Evolutionary conservation across 2,113 vertebrate genomes (phyloP), one percentile per base, ranked within the genome.

Genomic region (Melospiza georgiana): DNA sequence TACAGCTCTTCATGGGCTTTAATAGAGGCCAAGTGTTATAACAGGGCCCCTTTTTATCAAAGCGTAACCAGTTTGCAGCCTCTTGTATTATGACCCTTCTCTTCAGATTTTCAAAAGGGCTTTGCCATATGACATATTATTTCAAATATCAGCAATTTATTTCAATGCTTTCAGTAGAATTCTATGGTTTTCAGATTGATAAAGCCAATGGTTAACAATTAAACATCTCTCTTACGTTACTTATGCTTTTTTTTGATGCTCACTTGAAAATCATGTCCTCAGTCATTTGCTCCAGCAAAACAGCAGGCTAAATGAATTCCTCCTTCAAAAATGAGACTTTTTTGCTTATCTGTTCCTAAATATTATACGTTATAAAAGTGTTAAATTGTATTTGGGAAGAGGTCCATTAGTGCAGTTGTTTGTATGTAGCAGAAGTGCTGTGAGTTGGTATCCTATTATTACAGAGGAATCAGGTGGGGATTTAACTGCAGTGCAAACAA

Each of bases 381-480:
- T 93, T 95, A 94, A 95, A 96, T 89, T 89, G 88, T 92, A 16
- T 96, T 96, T 94, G 94, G 90, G 83, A 93, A 94, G 90, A 84
- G 73, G 90, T 96, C 94, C 94, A 96, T 96, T 96, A 97, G 94
- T 81, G 85, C 3, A 7, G 86, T 74, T 90, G 93, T 89, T 97
- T 92, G 83, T 84, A 92, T 0, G 0, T 58, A 74, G 46, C 91
- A 92, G 68, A 96, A 94, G 94, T 94, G 92, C 95, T 87, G 19
- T 27, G 94, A 88, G 75, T 91, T 95, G 82, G 88, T 94, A 67
- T 90, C 79, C 83, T 95, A 95, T 96, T 96, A 95, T 96, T 95
- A 92, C 88, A 81, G 80, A 93, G 93, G 93, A 94, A 93, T 96
- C 94, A 96, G 93, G 75, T 96, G 95, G 95, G 94, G 93, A 96